These are phyloP conservation scores for Petrocephalus schoutedeni DNA, from an alignment of 2,797 vertebrate genomes.

Conservation along the genomic window DNA sequence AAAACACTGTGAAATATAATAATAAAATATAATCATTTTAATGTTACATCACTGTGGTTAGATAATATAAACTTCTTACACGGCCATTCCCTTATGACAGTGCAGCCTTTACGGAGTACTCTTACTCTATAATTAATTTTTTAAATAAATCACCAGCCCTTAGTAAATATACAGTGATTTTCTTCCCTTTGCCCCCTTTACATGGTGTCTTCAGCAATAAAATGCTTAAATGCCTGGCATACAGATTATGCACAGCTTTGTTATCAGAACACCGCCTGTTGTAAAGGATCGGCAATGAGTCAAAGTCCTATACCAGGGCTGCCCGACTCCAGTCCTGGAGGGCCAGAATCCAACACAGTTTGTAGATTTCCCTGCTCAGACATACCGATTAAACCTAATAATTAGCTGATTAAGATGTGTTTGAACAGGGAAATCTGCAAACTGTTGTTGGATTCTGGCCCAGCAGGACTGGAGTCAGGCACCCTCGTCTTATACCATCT, in stretches of 20 bases:
- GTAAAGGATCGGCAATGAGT: not conserved
- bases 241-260: not conserved
- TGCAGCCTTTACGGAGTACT: not conserved
- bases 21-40: not conserved
- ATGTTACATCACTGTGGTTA: not conserved
- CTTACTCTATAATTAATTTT: not conserved
- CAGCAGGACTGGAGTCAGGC: too few species aligned
- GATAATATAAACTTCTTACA: not conserved
- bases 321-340: too few species aligned
- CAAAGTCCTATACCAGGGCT: not conserved
- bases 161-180: not conserved
- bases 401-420: too few species aligned
- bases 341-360: too few species aligned
- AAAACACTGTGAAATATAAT: not conserved
- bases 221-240: not conserved
- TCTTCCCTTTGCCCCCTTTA: not conserved
- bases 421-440: too few species aligned
- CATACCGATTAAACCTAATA: too few species aligned
- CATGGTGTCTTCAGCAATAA: not conserved
- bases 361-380: too few species aligned
- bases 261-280: not conserved
- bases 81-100: not conserved
- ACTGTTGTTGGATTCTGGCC: too few species aligned
- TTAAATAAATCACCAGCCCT: not conserved
- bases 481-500: not conserved